phyloP scores from a whole-genome alignment of 2,113 vertebrate genomes.

The Smithornis capensis region DNA sequence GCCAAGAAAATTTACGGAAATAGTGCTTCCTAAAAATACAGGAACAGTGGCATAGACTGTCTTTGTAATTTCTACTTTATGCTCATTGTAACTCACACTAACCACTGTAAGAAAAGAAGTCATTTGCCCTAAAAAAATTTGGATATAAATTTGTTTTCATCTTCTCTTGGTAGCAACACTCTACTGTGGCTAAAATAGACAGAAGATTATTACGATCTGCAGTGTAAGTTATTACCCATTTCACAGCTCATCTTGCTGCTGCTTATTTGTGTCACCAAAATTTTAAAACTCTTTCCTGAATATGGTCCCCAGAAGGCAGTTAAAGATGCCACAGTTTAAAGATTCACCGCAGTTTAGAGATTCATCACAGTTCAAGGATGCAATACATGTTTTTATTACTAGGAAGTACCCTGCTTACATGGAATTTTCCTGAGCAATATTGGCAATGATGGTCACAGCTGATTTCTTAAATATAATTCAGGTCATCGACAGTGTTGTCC shows the following conservation, averaged over 20 bases:
- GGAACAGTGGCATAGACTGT: background rate
- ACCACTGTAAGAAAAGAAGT: background rate
- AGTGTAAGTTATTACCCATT: background rate
- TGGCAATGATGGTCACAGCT: background rate
- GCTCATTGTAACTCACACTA: background rate
- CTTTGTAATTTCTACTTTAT: background rate
- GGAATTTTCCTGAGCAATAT: background rate
- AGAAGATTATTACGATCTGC: background rate
- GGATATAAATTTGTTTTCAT: background rate
- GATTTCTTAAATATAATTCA: background rate
- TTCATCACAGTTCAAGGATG: background rate
- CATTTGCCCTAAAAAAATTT: background rate
- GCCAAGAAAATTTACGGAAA: background rate
- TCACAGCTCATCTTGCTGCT: background rate
- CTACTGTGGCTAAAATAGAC: background rate
- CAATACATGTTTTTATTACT: background rate
- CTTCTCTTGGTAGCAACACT: background rate
- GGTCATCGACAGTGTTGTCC: background rate
- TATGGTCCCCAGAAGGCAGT: background rate
- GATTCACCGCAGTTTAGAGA: background rate
- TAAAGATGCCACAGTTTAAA: background rate
- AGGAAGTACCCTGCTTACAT: background rate
- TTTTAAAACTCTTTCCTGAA: background rate
- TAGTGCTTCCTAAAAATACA: background rate
- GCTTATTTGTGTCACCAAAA: background rate